These are phyloP conservation scores for Struthidea cinerea DNA, from an alignment of 2,113 vertebrate species.

Conservation along the genomic window DNA sequence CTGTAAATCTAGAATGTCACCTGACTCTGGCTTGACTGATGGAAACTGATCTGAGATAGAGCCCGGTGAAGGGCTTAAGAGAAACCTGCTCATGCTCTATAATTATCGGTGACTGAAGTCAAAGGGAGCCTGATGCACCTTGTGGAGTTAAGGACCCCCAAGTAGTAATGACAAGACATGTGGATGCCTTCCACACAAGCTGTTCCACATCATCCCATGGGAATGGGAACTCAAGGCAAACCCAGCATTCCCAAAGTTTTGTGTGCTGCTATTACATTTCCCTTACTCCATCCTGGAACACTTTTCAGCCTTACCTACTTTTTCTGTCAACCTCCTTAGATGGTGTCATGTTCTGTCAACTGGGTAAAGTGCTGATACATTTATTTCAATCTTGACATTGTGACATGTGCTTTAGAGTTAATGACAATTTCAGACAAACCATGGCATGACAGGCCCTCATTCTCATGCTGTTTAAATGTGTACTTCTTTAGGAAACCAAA, in stretches of 20 bases:
- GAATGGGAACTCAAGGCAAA: not conserved
- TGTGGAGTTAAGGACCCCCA: not conserved
- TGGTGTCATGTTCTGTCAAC: not conserved
- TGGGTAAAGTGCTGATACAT: not conserved
- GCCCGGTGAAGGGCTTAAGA: not conserved
- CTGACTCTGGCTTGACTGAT: not conserved
- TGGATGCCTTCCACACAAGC: not conserved
- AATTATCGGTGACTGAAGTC: not conserved
- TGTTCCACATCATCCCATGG: fast-evolving
- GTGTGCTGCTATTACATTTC: not conserved
- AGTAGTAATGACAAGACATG: fast-evolving
- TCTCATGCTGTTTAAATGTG: not conserved
- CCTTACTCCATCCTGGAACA: not conserved
- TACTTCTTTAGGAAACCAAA: not conserved
- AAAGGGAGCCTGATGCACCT: not conserved
- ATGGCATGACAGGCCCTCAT: not conserved
- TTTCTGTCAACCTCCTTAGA: not conserved
- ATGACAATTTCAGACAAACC: not conserved
- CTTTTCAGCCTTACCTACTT: not conserved
- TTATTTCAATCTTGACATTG: not conserved
- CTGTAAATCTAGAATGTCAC: not conserved
- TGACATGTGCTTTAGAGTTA: not conserved
- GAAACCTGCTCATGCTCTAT: not conserved
- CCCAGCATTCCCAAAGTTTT: not conserved
- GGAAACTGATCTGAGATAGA: not conserved